Conservation (phyloP, 2,797 vertebrate genomes). For the Ceyx erithaca region DNA sequence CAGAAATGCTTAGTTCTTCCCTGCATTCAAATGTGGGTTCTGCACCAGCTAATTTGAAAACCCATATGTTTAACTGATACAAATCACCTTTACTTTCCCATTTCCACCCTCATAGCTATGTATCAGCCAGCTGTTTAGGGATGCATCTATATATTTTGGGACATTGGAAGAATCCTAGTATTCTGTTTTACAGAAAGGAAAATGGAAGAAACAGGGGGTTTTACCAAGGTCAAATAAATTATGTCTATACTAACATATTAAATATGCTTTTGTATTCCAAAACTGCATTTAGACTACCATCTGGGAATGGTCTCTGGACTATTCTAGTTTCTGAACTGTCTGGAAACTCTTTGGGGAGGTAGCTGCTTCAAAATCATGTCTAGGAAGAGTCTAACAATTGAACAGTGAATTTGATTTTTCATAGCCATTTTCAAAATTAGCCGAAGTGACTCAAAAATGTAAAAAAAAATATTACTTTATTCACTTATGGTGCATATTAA, state of each 20-base stretch:
- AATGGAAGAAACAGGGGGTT: not conserved
- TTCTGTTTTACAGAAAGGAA: not conserved
- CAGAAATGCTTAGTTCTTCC: not conserved
- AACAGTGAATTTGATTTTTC: not conserved
- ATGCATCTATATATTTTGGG: not conserved
- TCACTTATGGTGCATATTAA: not conserved
- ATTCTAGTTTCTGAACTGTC: not conserved
- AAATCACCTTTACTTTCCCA: not conserved
- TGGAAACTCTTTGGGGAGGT: not conserved
- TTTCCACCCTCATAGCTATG: not conserved
- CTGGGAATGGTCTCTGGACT: not conserved
- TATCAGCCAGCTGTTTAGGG: not conserved
- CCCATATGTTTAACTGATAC: not conserved
- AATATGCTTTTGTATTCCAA: not conserved
- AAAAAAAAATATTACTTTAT: not conserved
- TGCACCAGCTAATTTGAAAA: constrained; percentile 6
- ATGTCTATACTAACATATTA: not conserved
- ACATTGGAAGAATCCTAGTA: not conserved
- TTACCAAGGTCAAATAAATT: not conserved
- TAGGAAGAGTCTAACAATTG: not conserved
- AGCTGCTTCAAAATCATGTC: not conserved
- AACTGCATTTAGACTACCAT: not conserved
- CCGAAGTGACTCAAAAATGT: not conserved
- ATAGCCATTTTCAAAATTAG: not conserved
- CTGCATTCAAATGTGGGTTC: not conserved